phyloP scores from a whole-genome alignment of 2,113 vertebrate genomes.

The Excalfactoria chinensis region DNA sequence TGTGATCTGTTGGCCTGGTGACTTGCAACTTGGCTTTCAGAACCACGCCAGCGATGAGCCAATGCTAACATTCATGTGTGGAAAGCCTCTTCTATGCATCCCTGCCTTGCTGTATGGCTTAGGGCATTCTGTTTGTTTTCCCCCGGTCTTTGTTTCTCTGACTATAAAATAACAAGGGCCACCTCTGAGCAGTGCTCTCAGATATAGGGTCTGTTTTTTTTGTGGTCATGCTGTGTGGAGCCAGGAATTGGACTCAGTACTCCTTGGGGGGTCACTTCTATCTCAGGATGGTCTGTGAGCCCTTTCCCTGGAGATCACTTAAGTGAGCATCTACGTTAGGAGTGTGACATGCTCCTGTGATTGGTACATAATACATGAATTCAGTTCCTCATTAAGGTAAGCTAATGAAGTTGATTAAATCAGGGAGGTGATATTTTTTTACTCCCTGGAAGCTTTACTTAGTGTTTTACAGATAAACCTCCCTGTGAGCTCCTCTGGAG shows the following conservation, averaged over 20 bases:
- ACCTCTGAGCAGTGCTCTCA: too few relatives aligned
- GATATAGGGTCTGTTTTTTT: too few relatives aligned
- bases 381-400: fast-evolving
- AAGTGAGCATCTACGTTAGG: background rate
- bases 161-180: background rate
- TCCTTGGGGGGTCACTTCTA: too few relatives aligned
- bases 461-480: background rate
- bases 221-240: too few relatives aligned
- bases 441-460: background rate
- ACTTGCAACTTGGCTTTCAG: background rate
- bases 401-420: background rate
- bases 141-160: background rate
- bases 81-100: background rate
- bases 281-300: too few relatives aligned
- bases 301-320: background rate
- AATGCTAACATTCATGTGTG: background rate
- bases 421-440: background rate
- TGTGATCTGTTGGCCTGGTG: background rate
- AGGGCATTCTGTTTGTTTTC: background rate
- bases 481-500: background rate
- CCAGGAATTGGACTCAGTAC: too few relatives aligned
- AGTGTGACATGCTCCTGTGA: fast-evolving
- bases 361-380: background rate
- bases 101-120: background rate
- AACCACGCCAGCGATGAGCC: background rate